A percentile compares a stretch with the other conserved stretches of the same genome.
Evolutionary conservation across 1,140 invertebrate genomes (phyloP).

Genomic region (Vanessa tameamea): DNA sequence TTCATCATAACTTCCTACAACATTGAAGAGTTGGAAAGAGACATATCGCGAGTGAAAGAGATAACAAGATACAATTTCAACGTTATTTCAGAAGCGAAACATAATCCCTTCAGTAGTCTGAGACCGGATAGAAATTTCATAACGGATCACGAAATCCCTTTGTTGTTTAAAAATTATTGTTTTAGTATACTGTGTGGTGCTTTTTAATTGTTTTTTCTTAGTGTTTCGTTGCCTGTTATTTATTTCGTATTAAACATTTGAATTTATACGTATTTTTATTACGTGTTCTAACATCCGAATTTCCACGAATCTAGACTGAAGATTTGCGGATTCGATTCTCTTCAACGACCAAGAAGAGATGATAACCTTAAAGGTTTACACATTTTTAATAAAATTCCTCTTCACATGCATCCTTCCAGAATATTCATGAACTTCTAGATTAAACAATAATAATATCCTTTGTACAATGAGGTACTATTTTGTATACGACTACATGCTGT

Average conservation of each 20-base stretch:
- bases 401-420: no score
- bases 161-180: conserved; percentile 88
- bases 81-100: conserved; percentile 77
- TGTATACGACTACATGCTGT: no score
- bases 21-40: conserved; percentile 82
- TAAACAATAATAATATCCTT: no score
- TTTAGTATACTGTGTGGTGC: conserved; percentile 72
- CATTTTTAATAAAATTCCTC: no score
- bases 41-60: conserved; percentile 78
- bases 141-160: conserved; percentile 84
- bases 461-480: no score
- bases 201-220: not conserved
- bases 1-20: conserved; percentile 85
- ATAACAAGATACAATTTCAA: conserved; percentile 66
- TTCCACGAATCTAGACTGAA: no score
- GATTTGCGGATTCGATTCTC: no score
- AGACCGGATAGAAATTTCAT: conserved; percentile 88
- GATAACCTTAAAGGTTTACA: no score
- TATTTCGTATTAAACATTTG: conserved; percentile 2
- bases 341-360: no score
- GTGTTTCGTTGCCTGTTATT: not conserved
- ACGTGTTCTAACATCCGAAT: no score
- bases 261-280: not conserved
- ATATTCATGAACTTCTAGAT: no score
- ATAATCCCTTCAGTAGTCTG: conserved; percentile 84